Percentiles rank a stretch among this genome's conserved stretches.
Conservation (phyloP, 2,797 vertebrate genomes). For the Cacajao melanocephalus region DNA sequence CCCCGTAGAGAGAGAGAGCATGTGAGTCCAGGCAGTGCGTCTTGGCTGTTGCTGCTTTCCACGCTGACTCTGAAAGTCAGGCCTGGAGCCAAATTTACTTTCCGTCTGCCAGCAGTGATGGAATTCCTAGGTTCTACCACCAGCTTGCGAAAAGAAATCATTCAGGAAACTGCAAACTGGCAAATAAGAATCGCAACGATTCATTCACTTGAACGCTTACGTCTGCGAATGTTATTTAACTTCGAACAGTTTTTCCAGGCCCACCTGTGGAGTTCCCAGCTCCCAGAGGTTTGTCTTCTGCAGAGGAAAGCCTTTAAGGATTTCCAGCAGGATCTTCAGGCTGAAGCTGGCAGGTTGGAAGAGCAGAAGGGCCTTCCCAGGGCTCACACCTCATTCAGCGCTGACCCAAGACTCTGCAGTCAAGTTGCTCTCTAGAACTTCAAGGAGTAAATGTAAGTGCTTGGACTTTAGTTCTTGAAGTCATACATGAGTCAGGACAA, state of each 20-base stretch:
- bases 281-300: not conserved
- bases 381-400: accelerated
- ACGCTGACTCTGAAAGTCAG: not conserved
- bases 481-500: not conserved
- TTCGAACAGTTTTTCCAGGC: slow-evolving; percentile 10
- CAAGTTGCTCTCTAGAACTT: not conserved
- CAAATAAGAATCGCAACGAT: not conserved
- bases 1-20: not conserved
- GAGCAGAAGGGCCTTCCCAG: not conserved
- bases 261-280: slow-evolving; percentile 26
- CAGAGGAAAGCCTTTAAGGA: not conserved
- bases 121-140: slow-evolving; percentile 46
- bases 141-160: slow-evolving; percentile 56
- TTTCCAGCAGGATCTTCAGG: not conserved
- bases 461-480: not conserved
- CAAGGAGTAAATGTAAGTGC: not conserved
- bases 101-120: slow-evolving; percentile 26
- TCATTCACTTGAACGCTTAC: not conserved
- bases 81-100: slow-evolving; percentile 55
- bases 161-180: slow-evolving; percentile 57
- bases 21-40: not conserved
- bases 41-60: not conserved
- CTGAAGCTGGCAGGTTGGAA: not conserved
- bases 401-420: not conserved
- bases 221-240: slow-evolving; percentile 16